Evolutionary conservation across 2,888 invertebrate species (phyloP).

Genomic region (Nomada fabriciana): DNA sequence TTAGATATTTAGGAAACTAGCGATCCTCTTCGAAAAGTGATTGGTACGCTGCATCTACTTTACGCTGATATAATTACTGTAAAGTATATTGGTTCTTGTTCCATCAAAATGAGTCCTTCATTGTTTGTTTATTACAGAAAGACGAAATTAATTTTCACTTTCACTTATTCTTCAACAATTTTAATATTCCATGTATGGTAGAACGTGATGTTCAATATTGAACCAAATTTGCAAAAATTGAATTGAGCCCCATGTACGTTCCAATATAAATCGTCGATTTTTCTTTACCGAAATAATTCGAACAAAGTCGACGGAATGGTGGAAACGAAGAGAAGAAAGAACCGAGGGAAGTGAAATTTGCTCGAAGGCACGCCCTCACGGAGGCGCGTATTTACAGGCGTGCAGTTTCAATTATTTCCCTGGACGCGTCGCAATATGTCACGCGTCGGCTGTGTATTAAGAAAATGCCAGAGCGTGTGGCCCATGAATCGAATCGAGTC

Average conservation of each 20-base stretch:
- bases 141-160: not conserved
- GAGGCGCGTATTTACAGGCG: conserved; percentile 46
- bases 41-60: not conserved
- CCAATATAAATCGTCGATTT: not conserved
- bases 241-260: not conserved
- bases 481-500: conserved; percentile 80
- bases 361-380: not conserved
- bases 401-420: conserved; percentile 71
- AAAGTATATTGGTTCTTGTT: no score
- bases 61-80: not conserved
- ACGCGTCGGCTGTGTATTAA: conserved; percentile 79
- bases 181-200: no score
- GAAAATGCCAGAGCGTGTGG: conserved; percentile 79
- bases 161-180: not conserved
- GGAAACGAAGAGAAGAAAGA: no score
- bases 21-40: not conserved
- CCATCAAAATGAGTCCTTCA: no score
- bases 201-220: no score
- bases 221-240: no score
- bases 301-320: not conserved
- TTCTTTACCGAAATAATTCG: not conserved
- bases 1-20: not conserved
- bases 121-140: no score
- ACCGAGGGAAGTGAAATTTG: conserved; percentile 23
- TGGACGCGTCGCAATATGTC: conserved; percentile 73